Percentiles rank a stretch among this genome's conserved stretches.
Evolutionary conservation across 2,113 vertebrate genomes (phyloP).

Genomic region (Cricetomys ansorgei): DNA sequence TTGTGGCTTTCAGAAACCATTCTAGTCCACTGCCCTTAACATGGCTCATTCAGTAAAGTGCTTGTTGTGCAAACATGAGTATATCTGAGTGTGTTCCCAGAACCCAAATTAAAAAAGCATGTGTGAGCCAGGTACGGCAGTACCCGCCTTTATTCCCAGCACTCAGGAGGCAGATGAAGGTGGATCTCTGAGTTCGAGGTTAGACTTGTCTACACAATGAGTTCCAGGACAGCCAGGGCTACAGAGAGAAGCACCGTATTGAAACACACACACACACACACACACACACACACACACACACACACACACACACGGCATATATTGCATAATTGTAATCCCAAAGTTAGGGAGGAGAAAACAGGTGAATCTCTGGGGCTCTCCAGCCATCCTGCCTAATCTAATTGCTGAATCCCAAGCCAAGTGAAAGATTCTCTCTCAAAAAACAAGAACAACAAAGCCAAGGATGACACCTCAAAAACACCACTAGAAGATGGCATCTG

Average conservation of each 20-base stretch:
- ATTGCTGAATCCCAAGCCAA: background rate
- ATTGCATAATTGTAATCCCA: background rate
- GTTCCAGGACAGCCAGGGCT: background rate
- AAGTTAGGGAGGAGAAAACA: background rate
- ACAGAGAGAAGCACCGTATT: background rate
- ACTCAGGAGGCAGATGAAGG: background rate
- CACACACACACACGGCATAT: background rate
- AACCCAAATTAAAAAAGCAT: background rate
- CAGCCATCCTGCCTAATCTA: background rate
- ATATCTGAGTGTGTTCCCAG: background rate
- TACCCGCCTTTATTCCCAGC: background rate
- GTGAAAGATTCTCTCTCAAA: background rate
- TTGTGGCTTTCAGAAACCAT: background rate
- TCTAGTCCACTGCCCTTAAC: constrained; percentile 7
- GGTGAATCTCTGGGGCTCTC: background rate
- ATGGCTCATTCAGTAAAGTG: background rate
- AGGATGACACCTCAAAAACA: background rate
- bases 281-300: background rate
- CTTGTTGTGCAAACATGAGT: background rate
- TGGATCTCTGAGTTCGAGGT: background rate
- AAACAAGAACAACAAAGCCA: background rate
- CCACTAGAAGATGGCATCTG: background rate
- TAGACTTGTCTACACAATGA: background rate
- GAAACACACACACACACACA: background rate
- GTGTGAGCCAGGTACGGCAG: background rate